A percentile compares a stretch with the other conserved stretches of the same genome.
Conservation (phyloP, 2,113 vertebrate genomes). For the Xyrauchen texanus region DNA sequence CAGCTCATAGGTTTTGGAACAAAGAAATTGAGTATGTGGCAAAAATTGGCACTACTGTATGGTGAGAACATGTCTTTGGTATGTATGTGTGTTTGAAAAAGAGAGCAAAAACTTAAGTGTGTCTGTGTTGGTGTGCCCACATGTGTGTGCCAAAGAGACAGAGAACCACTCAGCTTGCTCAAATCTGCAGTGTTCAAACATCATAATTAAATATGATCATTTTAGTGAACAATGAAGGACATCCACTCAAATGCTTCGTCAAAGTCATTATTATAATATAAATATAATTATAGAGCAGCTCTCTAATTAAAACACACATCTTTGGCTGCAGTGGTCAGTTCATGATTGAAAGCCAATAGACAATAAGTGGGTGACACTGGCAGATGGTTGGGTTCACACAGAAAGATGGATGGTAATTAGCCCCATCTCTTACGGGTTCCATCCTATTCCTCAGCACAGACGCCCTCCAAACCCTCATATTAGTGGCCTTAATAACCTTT, state of each 20-base stretch:
- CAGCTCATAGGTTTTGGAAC: too few species aligned
- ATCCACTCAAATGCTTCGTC: slow-evolving; percentile 56
- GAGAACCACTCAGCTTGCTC: slow-evolving; percentile 52
- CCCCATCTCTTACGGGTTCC: slow-evolving; percentile 52
- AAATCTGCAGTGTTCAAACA: slow-evolving; percentile 61
- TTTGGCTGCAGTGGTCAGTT: slow-evolving; percentile 56
- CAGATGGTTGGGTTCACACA: slow-evolving; percentile 60
- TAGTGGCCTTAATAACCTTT: slow-evolving; percentile 63
- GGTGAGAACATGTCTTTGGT: too few species aligned
- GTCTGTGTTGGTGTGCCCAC: slow-evolving; percentile 10
- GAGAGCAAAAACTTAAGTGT: not conserved
- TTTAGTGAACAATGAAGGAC: slow-evolving; percentile 60
- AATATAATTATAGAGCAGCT: slow-evolving; percentile 63
- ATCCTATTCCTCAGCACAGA: slow-evolving; percentile 58
- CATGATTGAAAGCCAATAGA: slow-evolving; percentile 58
- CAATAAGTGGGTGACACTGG: slow-evolving; percentile 54
- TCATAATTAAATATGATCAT: slow-evolving; percentile 64
- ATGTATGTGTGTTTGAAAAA: not conserved
- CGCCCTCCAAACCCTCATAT: slow-evolving; percentile 54
- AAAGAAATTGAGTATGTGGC: too few species aligned
- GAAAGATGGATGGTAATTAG: slow-evolving; percentile 62
- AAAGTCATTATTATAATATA: slow-evolving; percentile 65
- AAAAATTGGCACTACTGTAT: too few species aligned
- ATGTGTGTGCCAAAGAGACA: slow-evolving; percentile 37
- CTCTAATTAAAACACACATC: slow-evolving; percentile 67